Percentiles rank a stretch among this genome's conserved stretches.
phyloP scores from a whole-genome alignment of 2,113 vertebrate species.

The Oenanthe oenanthe region DNA sequence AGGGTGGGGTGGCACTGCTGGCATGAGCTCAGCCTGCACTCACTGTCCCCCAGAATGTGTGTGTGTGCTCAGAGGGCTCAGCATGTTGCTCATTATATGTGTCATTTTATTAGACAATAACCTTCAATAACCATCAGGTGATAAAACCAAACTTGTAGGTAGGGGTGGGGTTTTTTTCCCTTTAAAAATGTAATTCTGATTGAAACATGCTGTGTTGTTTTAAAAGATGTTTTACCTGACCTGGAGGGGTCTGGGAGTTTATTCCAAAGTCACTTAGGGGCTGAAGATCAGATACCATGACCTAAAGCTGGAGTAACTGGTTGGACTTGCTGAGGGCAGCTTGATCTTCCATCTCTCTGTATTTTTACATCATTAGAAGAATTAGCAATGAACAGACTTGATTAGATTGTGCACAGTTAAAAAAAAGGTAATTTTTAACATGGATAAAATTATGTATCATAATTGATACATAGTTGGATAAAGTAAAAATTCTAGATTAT shows the following conservation, averaged over 20 bases:
- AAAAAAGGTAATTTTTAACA: not conserved
- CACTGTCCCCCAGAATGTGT: accelerated
- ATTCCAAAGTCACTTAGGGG: not conserved
- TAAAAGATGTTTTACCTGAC: not conserved
- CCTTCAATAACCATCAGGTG: not conserved
- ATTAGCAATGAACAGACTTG: not conserved
- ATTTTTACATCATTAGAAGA: not conserved
- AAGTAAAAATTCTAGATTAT: not conserved
- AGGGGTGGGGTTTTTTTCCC: accelerated
- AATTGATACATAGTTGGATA: not conserved
- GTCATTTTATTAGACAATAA: not conserved
- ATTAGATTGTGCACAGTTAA: not conserved
- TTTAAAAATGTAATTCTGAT: not conserved
- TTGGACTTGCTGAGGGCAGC: not conserved
- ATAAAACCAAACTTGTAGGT: not conserved
- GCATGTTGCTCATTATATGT: not conserved
- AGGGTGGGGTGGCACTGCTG: not conserved
- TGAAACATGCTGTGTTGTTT: not conserved
- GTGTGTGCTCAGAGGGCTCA: not conserved
- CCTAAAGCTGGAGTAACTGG: not conserved
- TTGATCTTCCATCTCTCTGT: not conserved
- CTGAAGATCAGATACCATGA: not conserved
- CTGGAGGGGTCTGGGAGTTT: not conserved
- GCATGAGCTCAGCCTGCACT: not conserved
- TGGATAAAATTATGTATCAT: not conserved